Evolutionary conservation across 2,797 vertebrate species (phyloP), one percentile per base, ranked within the genome.

Genomic region (Acrocephalus scirpaceus): DNA sequence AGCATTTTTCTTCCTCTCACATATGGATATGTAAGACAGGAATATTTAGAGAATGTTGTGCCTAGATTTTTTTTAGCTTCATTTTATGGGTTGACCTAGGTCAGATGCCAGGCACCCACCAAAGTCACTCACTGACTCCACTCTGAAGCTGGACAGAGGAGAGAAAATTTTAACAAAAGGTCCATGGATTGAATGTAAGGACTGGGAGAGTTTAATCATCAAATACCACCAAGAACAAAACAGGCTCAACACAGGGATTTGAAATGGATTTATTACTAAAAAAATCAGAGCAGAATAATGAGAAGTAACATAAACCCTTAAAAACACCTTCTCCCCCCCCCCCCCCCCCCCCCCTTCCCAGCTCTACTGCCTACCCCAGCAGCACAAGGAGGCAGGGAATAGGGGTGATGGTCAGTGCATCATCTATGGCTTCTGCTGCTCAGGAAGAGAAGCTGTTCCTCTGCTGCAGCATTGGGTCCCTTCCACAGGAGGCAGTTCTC

Each of bases 311-410:
- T 42, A 34, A 57, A 10, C 13, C 16, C 25, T 65, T 65, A 30
- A 48, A 47, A 65, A 65, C 4, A 29, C 11, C 20, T 65, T 56
- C 8, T 23, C 10, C 38, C 38, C 38, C 38, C 38, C 38, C 5
- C 8, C 5, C 7, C 10, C 4, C 7, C 16, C 40, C 25, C 4
- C 19, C 64, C 42, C 42, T 64, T 65, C 25, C 50, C 34, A n/a
- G 25, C 7, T 42, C 30, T 42, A 30, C 25, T 48, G 16, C 20
- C 13, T 48, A 34, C 7, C 16, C 20, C 13, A 42, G 30, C 2
- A 3, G 7, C 0, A 0, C 42, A 42, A 20, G 19, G 58, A 56
- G 30, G n/a, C 1, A 27, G 19, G 19, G 13, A 56, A 26, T 4
- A 18, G 23, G 8, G 4, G 4, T 48, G 18, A 30, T 30, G 13